Evolutionary conservation across 1,140 invertebrate genomes (phyloP), one percentile per base, ranked within the genome.

Genomic region (Trichonephila clavipes): DNA sequence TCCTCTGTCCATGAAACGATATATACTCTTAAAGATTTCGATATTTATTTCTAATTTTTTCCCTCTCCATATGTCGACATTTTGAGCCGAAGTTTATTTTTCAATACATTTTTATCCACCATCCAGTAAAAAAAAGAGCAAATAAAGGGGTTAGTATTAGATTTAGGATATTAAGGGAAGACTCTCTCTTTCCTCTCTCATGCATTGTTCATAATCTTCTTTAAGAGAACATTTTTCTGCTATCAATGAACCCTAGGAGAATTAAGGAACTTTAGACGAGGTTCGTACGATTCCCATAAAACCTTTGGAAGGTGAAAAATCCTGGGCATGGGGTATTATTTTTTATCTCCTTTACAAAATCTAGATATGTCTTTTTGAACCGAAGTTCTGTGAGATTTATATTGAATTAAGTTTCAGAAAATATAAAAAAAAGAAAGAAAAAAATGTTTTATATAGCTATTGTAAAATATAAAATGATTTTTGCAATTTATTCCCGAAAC

Each of bases 31-130:
- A 51, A 51, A 83, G 19, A 83, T 83, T 83, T 72, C 28, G n/a
- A 72, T 83, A 83, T 83, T 44, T 83, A 58, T 44, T 51, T 83
- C 51, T 83, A 83, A 83, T 83, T 51, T n/a, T 83, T 83, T 24
- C 14, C 34, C 4, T 0, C 7, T 18, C 12, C 18, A n/a, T 51
- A 83, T 83, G 40, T 83, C 40, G 81, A 83, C 81, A 83, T 83
- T 58, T 83, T 21, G 40, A 21, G 34, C 69, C 14, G 24, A 72
- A 72, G 28, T 72, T 24, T 34, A 72, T 72, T 72, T 72, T 72
- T 8, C 24, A 72, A 34, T 24, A 34, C 28, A 24, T 34, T 24
- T 72, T 72, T 72, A 28, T 72, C 28, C n/a, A 34, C 10, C 24
- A 72, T 16, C 10, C 69, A 12, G 14, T 34, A 14, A 34, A 72